Evolutionary conservation across 2,797 vertebrate species (phyloP), one percentile per base, ranked within the genome.

Genomic region (Cuculus canorus): DNA sequence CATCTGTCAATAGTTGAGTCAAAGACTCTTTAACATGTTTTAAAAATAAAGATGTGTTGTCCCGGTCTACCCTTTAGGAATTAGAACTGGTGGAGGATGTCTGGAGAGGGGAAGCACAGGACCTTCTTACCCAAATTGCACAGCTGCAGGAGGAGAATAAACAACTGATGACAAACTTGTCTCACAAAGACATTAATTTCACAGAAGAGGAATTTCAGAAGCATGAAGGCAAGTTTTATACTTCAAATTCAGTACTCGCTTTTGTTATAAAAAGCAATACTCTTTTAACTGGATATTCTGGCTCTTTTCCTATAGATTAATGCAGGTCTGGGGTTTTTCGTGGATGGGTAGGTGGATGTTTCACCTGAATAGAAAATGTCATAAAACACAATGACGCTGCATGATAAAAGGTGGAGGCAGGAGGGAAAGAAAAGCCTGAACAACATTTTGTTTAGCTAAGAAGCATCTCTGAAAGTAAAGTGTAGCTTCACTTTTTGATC

Each of bases 61-160:
- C 82, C 76, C 2, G 77, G 41, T 95, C 86, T 82, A 9, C 68
- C 73, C 64, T 80, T 10, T 82, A 99, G 99, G 99, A 99, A 93
- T 96, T 99, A 96, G 99, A 99, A 96, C 97, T 98, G 95, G 98
- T 99, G 96, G 99, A 99, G 87, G 99, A 99, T 24, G 98, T 98
- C 54, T 99, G 99, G 99, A 97, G 98, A 83, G 98, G 98, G 41
- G 99, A 99, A 92, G 98, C 99, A 0, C 99, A 99, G 97, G 98
- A 99, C 75, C 98, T 99, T 57, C 98, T 99, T 28, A 98, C 98
- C 48, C 99, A 99, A 95, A 99, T 99, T 54, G 96, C 98, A 28
- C 98, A 98, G 97, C 98, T 99, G 78, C 98, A 99, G 96, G 97
- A 98, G 28, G 99, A 99, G 93, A 99, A 99, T 97, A 99, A 98